Base-by-base conservation (phyloP, 2,113 vertebrate species). In the Oriolus oriolus region DNA sequence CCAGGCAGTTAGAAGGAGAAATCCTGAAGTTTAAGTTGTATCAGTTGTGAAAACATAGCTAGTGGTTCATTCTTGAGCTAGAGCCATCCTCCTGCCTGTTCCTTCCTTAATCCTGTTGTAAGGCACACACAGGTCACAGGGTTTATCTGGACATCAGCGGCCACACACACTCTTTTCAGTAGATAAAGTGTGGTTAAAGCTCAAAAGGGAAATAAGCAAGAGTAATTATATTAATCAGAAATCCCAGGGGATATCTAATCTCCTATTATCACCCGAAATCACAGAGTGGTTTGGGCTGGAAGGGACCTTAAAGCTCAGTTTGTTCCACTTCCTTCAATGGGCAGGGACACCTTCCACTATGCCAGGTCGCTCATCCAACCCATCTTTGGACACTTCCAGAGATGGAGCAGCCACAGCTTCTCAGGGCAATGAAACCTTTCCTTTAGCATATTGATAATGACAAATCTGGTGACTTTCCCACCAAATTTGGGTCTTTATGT, bases 381-480 rank as follows among this genome's bases (percentile, higher is more conserved):
- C 19, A 5, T 10, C 35, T 13, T 6, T 27, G 41, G n/a, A 53
- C 30, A 35, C 21, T 27, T 76, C 20, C 79, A 69, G 41, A 19
- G 41, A 47, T 27, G 41, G 23, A 39, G 49, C 30, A 89, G 39
- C 19, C 61, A 60, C 61, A 68, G 35, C 49, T 47, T 11, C 63
- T 42, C 41, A 33, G 49, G 47, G 21, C 31, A 61, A 71, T 5
- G 3, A 86, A 77, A 52, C 15, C 31, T 41, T 8, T 16, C 42
- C 50, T 45, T 78, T 3, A 63, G 26, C 3, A 6, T 1, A 44
- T 0, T 31, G 30, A 9, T 3, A 17, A 41, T 4, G 10, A 31
- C 44, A 63, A 12, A 18, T 59, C 7, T 45, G 20, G 7, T 27
- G 39, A 16, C 30, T 39, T 42, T 54, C 41, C 61, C 75, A 6